Base-by-base conservation (phyloP, 2,113 vertebrate species). In the Scomber scombrus region DNA sequence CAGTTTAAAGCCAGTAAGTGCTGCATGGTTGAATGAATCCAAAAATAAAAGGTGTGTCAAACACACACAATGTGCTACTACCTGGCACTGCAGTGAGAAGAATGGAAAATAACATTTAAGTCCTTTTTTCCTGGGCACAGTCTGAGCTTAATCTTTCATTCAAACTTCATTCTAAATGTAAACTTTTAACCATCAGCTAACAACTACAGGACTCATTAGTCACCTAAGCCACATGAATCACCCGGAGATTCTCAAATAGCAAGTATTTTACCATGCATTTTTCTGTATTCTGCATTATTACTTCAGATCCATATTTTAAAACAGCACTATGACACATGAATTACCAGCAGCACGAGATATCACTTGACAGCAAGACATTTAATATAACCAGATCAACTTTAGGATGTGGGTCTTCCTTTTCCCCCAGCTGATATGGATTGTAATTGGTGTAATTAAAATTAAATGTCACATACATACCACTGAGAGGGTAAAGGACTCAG, bases 391-490 rank as follows among this genome's bases (percentile, higher is more conserved):
- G 54, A 67, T 80, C 29, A 26, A 69, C 52, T 71, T 31, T 15
- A 23, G 62, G 64, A 26, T 75, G n/a, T 43, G 11, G 11, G 51
- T 66, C 60, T 57, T 70, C 40, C 43, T 65, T 71, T 50, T 72
- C 70, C 50, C 78, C 49, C n/a, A 34, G 66, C 62, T 71, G 50
- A 80, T 64, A 75, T 23, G 19, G 62, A 71, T 13, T 50, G 62
- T 69, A 90, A 92, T 86, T 57, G 61, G 69, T 57, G 67, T 61
- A 68, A 82, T 78, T 83, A 79, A 58, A 84, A 72, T 80, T 47
- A 82, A 82, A 91, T 81, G 81, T 85, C 81, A 81, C 60, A 68
- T 51, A 72, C 15, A 52, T 47, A 85, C 55, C 82, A 82, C 52
- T 15, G 62, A 70, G 57, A 85, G 81, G 79, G 68, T 64, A 64